These are phyloP conservation scores for Serrognathus titanus DNA, from an alignment of 2,888 invertebrate species.

Conservation along the genomic window DNA sequence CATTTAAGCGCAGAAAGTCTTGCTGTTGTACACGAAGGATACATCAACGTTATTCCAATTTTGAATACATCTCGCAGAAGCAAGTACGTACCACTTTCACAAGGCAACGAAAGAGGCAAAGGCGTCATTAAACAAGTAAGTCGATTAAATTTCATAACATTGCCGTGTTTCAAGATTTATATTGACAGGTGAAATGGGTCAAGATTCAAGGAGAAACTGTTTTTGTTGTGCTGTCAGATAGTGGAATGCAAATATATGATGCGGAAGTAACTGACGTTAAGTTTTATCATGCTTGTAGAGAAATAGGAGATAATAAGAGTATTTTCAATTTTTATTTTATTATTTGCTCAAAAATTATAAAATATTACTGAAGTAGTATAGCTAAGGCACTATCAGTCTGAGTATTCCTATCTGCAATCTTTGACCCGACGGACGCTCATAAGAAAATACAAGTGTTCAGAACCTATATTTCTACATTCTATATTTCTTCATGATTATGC, in stretches of 20 bases:
- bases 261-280: conserved; percentile 28
- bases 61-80: conserved; percentile 24
- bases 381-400: too few relatives aligned
- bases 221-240: conserved; percentile 32
- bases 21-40: conserved; percentile 33
- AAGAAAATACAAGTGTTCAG: too few relatives aligned
- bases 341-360: conserved; percentile 2
- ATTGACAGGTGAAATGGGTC: conserved; percentile 33
- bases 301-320: conserved; percentile 27
- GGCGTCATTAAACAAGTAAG: conserved; percentile 30
- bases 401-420: too few relatives aligned
- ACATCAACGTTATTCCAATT: conserved; percentile 34
- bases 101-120: conserved; percentile 28
- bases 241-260: conserved; percentile 35
- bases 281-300: conserved; percentile 27
- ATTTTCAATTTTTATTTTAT: neutral
- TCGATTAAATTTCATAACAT: neutral
- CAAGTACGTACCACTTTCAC: conserved; percentile 32
- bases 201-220: conserved; percentile 27
- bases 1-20: conserved; percentile 24
- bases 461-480: too few relatives aligned
- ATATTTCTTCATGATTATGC: too few relatives aligned
- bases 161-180: neutral
- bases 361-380: too few relatives aligned
- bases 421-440: too few relatives aligned